Base-by-base conservation (phyloP, 1,140 invertebrate genomes). In the Uloborus diversus region DNA sequence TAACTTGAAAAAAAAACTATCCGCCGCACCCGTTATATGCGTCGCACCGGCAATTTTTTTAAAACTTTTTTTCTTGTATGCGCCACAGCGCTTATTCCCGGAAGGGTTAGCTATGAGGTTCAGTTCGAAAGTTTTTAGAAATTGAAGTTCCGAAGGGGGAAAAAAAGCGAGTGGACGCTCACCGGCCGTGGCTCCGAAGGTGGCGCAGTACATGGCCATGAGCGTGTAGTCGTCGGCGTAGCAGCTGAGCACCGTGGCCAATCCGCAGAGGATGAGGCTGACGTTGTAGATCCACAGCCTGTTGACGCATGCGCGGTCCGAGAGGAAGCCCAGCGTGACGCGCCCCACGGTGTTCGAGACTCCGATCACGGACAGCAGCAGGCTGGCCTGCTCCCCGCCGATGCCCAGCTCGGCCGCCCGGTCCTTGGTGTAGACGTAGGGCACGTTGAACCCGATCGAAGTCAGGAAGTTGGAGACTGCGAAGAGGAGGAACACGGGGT, bases 371-470 rank as follows among this genome's bases (percentile, higher is more conserved):
- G 93, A 89, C 49, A 96, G 87, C 66, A 96, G 87, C 83, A 90
- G 92, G 81, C 90, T 91, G 1, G 90, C 89, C 61, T 90, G 79
- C 37, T 81, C 82, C 81, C 89, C 85, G 1, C 86, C 81, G 14
- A 95, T 89, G 0, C 87, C 87, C 56, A 91, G 82, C 9, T 89
- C 85, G 66, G 91, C 87, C 3, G 92, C 91, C 86, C 91, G 90
- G 56, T 91, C 88, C 88, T 90, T 91, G 49, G 94, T 89, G 86
- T 93, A 95, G 81, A 98, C 89, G 88, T 97, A 94, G 69, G 97
- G 97, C 84, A 97, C 92, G 86, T 98, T 96, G 89, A 97, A 99
- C 35, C 97, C 97, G 82, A 99, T 94, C 85, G 94, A 96, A 7
- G 96, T 99, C 84, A 95, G 92, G 85, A 99, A 97, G 87, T 99